Evolutionary conservation across 1,140 invertebrate genomes (phyloP).

Genomic region (Papilio helenus): DNA sequence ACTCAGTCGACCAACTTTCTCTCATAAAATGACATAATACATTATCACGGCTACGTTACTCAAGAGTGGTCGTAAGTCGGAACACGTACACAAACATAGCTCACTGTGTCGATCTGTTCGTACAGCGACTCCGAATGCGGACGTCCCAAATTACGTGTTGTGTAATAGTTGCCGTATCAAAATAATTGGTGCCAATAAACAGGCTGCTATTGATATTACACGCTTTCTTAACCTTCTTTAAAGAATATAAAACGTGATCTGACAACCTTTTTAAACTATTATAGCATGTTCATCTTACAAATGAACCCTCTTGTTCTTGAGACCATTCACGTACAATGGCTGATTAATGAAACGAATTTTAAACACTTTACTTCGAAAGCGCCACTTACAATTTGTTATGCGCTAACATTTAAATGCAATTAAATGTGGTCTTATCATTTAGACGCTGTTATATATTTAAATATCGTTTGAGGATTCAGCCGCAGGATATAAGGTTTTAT

Average conservation of each 20-base stretch:
- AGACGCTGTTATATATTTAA: no score
- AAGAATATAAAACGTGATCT: not conserved
- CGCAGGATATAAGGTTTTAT: no score
- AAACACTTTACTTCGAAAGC: no score
- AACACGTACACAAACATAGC: slow-evolving; percentile 47
- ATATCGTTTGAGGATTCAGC: no score
- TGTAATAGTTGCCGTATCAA: slow-evolving; percentile 14
- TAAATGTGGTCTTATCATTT: no score
- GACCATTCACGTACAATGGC: no score
- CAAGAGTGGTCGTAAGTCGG: slow-evolving; percentile 42
- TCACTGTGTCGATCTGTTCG: slow-evolving; percentile 42
- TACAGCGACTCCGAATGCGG: slow-evolving; percentile 30
- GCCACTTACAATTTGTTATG: no score
- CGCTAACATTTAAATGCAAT: no score
- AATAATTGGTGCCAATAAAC: slow-evolving; percentile 36
- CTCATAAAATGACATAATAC: slow-evolving; percentile 48
- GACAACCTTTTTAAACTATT: not conserved
- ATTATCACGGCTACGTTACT: slow-evolving; percentile 41
- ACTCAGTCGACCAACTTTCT: slow-evolving; percentile 45
- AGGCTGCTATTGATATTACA: slow-evolving; percentile 18
- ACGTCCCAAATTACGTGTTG: slow-evolving; percentile 30
- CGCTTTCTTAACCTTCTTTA: slow-evolving; percentile 17
- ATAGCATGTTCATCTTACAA: no score
- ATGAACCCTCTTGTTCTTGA: no score
- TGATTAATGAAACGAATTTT: no score